Evolutionary conservation across 2,113 vertebrate genomes (phyloP), one percentile per base, ranked within the genome.

Genomic region (Seriola rivoliana): DNA sequence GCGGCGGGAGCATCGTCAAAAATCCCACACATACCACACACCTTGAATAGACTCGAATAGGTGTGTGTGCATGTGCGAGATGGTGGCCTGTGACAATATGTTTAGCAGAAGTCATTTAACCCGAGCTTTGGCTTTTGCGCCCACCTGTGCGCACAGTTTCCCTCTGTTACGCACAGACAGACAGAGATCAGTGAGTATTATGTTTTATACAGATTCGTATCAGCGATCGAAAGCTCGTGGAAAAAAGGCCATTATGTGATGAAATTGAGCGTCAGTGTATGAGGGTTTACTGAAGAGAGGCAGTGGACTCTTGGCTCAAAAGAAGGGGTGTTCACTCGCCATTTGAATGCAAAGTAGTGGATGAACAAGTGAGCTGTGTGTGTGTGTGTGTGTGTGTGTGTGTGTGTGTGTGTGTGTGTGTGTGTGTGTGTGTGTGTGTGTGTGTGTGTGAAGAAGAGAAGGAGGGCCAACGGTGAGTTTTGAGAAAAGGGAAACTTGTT

Each of bases 291-390:
- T 75, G 71, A 88, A 85, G 70, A 77, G 75, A 85, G 85, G 76
- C 83, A 87, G 87, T 77, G 85, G 85, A 91, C 84, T 88, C 93
- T 83, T 90, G 86, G 85, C 82, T 91, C 82, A 87, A 93, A 94
- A 91, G 90, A 91, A 88, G 78, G 91, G 88, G 91, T 89, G 92
- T 94, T 90, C 91, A 88, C 89, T 93, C 91, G 81, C 94, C 89
- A 93, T 95, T 95, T 94, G 95, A 95, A 95, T 95, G 94, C 91
- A 93, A 95, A 95, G 91, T 92, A 93, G 92, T 76, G 72, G 89
- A 88, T 92, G 94, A 94, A 94, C 94, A 95, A 94, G 92, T 91
- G 80, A 90, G 88, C 85, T 89, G 93, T 93, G 94, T 92, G 88
- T 88, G 89, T 89, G 82, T 89, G 84, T 78, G 63, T 89, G 87